A percentile compares a stretch with the other conserved stretches of the same genome.
phyloP scores from a whole-genome alignment of 1,140 invertebrate genomes.

The Drusus annulatus region DNA sequence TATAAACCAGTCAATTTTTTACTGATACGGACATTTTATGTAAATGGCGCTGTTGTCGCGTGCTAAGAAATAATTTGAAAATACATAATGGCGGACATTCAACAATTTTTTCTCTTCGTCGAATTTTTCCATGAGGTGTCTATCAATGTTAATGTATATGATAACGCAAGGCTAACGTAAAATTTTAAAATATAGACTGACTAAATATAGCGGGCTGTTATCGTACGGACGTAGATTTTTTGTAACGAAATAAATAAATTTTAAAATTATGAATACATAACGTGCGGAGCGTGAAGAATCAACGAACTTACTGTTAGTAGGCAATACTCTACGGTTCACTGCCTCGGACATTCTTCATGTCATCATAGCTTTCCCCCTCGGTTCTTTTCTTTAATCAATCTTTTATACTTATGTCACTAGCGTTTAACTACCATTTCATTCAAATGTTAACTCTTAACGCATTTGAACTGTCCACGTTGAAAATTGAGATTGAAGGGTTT shows the following conservation, averaged over 20 bases:
- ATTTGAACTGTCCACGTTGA: background rate
- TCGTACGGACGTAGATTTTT: conserved; percentile 55
- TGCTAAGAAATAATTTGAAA: conserved; percentile 36
- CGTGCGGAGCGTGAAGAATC: conserved; percentile 13
- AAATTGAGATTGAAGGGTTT: conserved; percentile 12
- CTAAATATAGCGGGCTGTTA: conserved; percentile 59
- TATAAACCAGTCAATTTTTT: conserved; percentile 39
- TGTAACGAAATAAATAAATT: conserved; percentile 49
- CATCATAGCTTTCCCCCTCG: too few species aligned
- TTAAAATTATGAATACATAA: background rate
- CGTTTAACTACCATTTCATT: too few species aligned
- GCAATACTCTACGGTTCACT: too few species aligned
- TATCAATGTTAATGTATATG: conserved; percentile 51
- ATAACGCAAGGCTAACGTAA: conserved; percentile 51
- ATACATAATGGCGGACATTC: conserved; percentile 44
- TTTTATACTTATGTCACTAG: too few species aligned
- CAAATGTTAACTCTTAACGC: too few species aligned
- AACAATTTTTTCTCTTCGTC: conserved; percentile 45
- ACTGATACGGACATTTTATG: conserved; percentile 21
- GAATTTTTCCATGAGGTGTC: conserved; percentile 54
- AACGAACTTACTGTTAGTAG: background rate
- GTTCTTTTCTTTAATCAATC: too few species aligned
- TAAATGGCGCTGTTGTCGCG: conserved; percentile 34
- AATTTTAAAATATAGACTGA: conserved; percentile 59
- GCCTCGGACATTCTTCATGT: too few species aligned